phyloP scores from a whole-genome alignment of 2,113 vertebrate genomes.

The Pipa parva region DNA sequence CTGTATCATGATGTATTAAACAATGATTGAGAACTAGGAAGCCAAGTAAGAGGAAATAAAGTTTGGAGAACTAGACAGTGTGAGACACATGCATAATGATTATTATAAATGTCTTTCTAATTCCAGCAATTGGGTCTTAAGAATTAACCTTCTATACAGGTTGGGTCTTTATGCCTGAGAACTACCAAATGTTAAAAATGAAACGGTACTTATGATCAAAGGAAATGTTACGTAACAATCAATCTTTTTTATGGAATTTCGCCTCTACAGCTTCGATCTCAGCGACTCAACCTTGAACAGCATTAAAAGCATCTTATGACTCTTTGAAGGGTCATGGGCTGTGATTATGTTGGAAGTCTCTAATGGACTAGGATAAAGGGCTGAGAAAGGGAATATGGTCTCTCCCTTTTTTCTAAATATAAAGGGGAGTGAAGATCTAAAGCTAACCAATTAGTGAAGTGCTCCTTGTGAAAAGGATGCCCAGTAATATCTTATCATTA shows the following conservation, averaged over 20 bases:
- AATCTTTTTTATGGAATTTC: not conserved
- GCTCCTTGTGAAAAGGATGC: not conserved
- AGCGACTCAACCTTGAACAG: not conserved
- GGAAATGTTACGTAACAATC: not conserved
- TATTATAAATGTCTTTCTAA: no score
- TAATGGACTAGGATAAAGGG: slow-evolving; percentile 2
- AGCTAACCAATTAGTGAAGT: not conserved
- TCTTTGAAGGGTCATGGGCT: not conserved
- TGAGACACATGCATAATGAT: not conserved
- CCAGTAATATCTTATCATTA: no score
- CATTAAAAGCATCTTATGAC: not conserved
- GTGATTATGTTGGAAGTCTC: not conserved
- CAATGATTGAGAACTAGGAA: no score
- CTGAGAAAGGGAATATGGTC: no score
- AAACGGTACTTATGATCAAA: not conserved
- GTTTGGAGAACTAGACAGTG: not conserved
- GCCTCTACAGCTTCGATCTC: not conserved
- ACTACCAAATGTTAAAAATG: not conserved
- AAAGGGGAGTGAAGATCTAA: not conserved
- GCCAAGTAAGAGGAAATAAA: not conserved
- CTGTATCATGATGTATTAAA: no score
- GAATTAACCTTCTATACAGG: not conserved
- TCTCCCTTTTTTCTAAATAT: not conserved
- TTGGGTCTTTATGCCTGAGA: not conserved
- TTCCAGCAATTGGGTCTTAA: not conserved